Percentiles rank a stretch among this genome's conserved stretches.
These are phyloP conservation scores for Apomyelois bistriatella DNA, from an alignment of 2,888 invertebrate genomes.

Conservation along the genomic window DNA sequence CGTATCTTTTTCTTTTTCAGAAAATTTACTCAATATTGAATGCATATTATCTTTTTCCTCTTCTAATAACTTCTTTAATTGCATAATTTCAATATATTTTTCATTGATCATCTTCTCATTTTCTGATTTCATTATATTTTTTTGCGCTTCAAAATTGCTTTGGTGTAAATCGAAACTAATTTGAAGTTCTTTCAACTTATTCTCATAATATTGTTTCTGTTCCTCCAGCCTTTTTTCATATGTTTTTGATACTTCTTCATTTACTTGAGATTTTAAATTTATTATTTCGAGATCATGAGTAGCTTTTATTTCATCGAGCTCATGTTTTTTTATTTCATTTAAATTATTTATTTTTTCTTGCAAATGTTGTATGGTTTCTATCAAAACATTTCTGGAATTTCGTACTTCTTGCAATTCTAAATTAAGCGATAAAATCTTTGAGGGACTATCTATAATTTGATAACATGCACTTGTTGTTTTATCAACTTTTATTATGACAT, in stretches of 20 bases:
- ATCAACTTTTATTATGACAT: conserved; percentile 36
- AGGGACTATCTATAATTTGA: conserved; percentile 35
- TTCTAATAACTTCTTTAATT: conserved; percentile 42
- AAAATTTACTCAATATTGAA: conserved; percentile 39
- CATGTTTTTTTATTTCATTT: conserved; percentile 46
- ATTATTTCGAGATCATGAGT: conserved; percentile 53
- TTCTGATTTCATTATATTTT: conserved; percentile 39
- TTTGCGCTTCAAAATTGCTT: conserved; percentile 29
- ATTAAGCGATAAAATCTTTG: conserved; percentile 44
- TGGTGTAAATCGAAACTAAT: conserved; percentile 32
- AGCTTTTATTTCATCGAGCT: conserved; percentile 52
- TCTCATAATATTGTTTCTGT: conserved; percentile 43
- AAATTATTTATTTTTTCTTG: conserved; percentile 48
- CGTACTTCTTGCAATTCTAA: conserved; percentile 49
- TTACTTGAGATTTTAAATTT: conserved; percentile 37
- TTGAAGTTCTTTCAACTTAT: conserved; percentile 38
- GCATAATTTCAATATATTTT: conserved; percentile 48
- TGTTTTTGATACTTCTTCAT: conserved; percentile 40
- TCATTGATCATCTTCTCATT: conserved; percentile 45
- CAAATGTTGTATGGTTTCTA: conserved; percentile 42
- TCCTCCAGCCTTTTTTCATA: conserved; percentile 53
- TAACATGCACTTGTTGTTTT: conserved; percentile 38
- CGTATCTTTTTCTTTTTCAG: conserved; percentile 37
- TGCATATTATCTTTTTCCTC: conserved; percentile 48
- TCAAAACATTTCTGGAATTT: conserved; percentile 43